These are phyloP conservation scores for Myotis myotis DNA, from an alignment of 2,797 vertebrate genomes.

Conservation along the genomic window DNA sequence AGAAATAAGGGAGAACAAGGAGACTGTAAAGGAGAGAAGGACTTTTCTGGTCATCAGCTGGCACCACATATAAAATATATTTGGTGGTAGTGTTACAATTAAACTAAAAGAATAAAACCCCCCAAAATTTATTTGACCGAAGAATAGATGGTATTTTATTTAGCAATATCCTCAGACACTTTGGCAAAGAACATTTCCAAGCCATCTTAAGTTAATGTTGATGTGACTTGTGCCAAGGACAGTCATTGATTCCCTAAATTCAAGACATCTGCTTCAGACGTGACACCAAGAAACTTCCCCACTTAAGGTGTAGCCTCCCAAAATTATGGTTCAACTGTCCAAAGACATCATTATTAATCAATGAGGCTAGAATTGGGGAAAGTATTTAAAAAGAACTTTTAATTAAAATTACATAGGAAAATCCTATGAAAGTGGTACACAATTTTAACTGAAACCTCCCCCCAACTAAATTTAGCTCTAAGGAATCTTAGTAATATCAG, in stretches of 20 bases:
- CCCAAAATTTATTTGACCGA: conserved; percentile 35
- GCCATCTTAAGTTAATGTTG: conserved; percentile 11
- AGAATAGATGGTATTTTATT: conserved; percentile 20
- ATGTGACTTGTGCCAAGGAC: not conserved
- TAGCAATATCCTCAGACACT: not conserved
- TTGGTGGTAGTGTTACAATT: not conserved
- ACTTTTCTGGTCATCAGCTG: not conserved
- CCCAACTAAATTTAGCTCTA: not conserved
- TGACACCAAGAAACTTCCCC: not conserved
- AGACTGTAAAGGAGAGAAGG: not conserved
- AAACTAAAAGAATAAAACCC: conserved; percentile 42
- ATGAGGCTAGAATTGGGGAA: not conserved
- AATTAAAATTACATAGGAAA: conserved; percentile 37
- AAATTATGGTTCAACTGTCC: not conserved
- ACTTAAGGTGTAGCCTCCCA: not conserved
- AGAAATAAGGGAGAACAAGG: not conserved
- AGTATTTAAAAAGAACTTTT: conserved; percentile 47
- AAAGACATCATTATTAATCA: not conserved
- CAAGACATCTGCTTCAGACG: not conserved
- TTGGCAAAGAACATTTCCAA: not conserved
- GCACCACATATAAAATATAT: not conserved
- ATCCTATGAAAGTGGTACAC: not conserved
- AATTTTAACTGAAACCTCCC: conserved; percentile 38
- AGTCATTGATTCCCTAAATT: not conserved
- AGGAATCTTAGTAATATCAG: conserved; percentile 7